Conservation (phyloP, 2,888 invertebrate species). For the Phytoseiulus persimilis region DNA sequence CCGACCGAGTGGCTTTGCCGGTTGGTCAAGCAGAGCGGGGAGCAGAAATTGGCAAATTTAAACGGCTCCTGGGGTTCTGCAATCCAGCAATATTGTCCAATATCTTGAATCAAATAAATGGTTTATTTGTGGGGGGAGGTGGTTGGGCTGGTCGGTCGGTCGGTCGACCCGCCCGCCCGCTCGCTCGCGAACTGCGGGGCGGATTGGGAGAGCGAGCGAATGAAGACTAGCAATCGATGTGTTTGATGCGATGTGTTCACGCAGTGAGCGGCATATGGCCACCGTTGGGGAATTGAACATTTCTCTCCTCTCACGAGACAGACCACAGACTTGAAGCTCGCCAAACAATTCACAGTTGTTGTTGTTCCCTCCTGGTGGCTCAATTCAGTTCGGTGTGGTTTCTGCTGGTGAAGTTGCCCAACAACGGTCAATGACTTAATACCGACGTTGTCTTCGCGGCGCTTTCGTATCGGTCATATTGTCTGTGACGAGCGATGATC, state of each 20-base stretch:
- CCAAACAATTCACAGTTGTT: neutral
- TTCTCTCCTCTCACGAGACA: neutral
- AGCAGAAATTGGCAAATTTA: neutral
- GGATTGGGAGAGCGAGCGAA: neutral
- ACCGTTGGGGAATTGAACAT: neutral
- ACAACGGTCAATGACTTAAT: neutral
- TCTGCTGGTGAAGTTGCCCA: neutral
- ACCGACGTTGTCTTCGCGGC: neutral
- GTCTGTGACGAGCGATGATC: too few relatives aligned
- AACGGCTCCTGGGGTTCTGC: neutral
- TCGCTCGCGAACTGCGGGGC: neutral
- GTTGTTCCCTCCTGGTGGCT: neutral
- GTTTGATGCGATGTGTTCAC: neutral
- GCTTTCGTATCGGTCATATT: too few relatives aligned
- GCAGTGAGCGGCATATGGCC: neutral
- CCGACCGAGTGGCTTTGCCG: neutral
- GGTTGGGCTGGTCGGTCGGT: neutral
- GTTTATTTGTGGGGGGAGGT: neutral
- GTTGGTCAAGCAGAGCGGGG: neutral
- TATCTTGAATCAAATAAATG: neutral
- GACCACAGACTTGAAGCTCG: neutral
- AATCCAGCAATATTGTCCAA: neutral
- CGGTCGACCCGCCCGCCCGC: neutral
- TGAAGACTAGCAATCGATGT: neutral
- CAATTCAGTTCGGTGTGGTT: neutral